Percentiles rank a stretch among this genome's conserved stretches.
Conservation (phyloP, 1,140 invertebrate species). For the Chironomus tepperi region DNA sequence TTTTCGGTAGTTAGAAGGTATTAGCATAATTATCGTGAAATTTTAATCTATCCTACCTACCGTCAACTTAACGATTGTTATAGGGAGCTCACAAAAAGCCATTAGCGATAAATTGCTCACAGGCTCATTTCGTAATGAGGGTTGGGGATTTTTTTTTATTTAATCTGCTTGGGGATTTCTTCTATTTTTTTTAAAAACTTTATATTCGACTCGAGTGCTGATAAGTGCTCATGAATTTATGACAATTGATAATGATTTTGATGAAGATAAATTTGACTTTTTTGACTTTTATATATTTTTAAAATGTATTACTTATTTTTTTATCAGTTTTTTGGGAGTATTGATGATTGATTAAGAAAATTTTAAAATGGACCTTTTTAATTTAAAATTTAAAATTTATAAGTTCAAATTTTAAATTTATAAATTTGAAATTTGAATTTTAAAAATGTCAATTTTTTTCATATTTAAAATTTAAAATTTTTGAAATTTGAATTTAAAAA, state of each 20-base stretch:
- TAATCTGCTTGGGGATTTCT: neutral
- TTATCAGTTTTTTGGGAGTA: neutral
- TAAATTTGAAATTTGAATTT: no score
- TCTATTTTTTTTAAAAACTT: no score
- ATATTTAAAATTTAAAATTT: no score
- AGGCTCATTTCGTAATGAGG: neutral
- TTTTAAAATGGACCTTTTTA: neutral
- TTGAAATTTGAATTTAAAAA: no score
- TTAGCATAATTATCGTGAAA: conserved; percentile 19
- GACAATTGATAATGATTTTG: neutral
- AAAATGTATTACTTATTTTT: neutral
- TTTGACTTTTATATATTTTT: no score
- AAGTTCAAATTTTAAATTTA: no score
- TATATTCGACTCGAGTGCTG: neutral
- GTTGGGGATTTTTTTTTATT: neutral
- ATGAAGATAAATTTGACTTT: neutral
- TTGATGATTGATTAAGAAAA: neutral
- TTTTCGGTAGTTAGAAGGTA: neutral
- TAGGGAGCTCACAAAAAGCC: conserved; percentile 1
- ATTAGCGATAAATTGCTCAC: conserved; percentile 18
- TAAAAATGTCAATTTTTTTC: no score
- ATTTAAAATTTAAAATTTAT: neutral
- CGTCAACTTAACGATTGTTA: neutral
- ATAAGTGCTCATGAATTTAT: conserved; percentile 18
- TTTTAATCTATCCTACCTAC: neutral